phyloP scores from a whole-genome alignment of 2,797 vertebrate species.

The Pygocentrus nattereri region DNA sequence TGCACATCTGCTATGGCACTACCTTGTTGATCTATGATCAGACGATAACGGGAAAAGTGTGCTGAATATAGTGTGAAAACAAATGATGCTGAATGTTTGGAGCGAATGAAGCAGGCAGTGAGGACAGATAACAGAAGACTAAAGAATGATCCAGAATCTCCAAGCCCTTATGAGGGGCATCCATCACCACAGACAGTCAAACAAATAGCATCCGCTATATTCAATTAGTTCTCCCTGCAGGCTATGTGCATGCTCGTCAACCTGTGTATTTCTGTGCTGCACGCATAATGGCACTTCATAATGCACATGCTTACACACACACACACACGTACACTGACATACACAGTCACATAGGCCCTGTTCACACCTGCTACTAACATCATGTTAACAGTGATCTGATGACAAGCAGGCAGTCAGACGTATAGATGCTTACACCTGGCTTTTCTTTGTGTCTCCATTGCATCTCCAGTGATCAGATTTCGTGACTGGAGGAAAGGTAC shows the following conservation, averaged over 20 bases:
- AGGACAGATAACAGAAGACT: constrained; percentile 69
- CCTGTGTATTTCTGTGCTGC: background rate
- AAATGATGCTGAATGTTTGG: constrained; percentile 51
- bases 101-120: constrained; percentile 54
- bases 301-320: background rate
- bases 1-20: constrained; percentile 39
- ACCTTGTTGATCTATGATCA: constrained; percentile 54
- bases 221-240: constrained; percentile 70
- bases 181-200: constrained; percentile 76
- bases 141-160: constrained; percentile 80
- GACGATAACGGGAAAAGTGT: constrained; percentile 50
- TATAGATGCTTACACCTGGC: no score
- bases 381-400: no score
- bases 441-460: no score
- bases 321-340: constrained; percentile 2
- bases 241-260: constrained; percentile 39
- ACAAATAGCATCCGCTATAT: constrained; percentile 76
- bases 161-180: constrained; percentile 82
- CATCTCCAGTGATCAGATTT: no score
- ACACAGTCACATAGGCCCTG: constrained; percentile 16
- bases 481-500: no score
- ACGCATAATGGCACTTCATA: background rate
- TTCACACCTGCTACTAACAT: no score
- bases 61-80: constrained; percentile 60
- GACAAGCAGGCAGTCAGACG: no score